These are phyloP conservation scores for Platanista minor DNA, from an alignment of 2,113 vertebrate species.

Conservation along the genomic window DNA sequence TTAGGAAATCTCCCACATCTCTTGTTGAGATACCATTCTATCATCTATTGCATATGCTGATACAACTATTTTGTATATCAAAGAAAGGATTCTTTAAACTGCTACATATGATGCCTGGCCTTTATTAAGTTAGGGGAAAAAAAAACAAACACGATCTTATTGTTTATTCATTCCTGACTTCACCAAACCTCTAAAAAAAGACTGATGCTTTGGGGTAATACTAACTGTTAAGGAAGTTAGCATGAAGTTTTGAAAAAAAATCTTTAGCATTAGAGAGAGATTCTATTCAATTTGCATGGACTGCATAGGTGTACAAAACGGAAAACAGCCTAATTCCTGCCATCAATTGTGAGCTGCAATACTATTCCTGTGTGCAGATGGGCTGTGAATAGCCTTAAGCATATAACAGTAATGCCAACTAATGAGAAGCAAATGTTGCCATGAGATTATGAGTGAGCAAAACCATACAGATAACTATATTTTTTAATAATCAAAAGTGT, in stretches of 20 bases:
- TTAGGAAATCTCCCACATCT: neutral
- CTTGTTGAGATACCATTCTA: neutral
- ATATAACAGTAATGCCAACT: neutral
- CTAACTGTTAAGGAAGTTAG: neutral
- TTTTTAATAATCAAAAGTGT: neutral
- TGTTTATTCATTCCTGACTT: neutral
- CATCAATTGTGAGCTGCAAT: neutral
- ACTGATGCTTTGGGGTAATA: neutral
- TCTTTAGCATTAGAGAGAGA: neutral
- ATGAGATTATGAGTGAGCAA: neutral
- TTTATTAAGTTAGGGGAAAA: neutral
- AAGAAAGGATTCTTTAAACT: neutral
- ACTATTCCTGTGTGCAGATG: neutral
- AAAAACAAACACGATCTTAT: neutral
- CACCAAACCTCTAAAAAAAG: neutral
- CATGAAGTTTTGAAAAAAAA: neutral
- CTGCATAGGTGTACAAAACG: neutral
- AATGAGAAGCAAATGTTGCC: neutral
- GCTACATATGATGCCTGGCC: neutral
- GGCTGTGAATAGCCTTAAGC: neutral
- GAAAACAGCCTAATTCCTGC: neutral
- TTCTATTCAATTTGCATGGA: neutral
- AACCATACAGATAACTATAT: neutral
- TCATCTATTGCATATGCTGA: neutral
- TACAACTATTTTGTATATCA: neutral